Percentiles rank a stretch among this genome's conserved stretches.
phyloP scores from a whole-genome alignment of 2,888 invertebrate species.

The Exephanes ischioxanthus region DNA sequence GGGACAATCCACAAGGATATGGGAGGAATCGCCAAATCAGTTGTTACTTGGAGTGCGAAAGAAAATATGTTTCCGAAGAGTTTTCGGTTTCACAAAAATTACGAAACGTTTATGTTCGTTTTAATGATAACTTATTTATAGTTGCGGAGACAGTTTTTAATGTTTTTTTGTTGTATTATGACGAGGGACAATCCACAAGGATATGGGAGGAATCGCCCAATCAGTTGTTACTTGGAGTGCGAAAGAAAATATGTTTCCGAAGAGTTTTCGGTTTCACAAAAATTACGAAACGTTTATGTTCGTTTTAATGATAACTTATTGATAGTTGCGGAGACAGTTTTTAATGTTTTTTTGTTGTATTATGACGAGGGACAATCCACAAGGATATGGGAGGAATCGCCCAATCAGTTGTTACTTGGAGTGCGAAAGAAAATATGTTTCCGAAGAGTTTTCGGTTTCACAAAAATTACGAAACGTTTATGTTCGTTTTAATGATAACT shows the following conservation, averaged over 20 bases:
- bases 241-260: neutral
- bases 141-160: neutral
- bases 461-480: neutral
- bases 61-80: neutral
- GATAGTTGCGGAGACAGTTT: neutral
- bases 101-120: neutral
- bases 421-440: neutral
- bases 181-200: neutral
- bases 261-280: neutral
- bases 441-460: neutral
- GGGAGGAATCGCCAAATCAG: neutral
- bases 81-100: neutral
- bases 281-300: neutral
- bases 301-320: neutral
- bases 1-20: neutral
- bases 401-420: neutral
- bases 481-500: neutral
- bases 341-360: neutral
- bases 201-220: neutral
- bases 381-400: neutral
- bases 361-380: neutral
- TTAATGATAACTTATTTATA: neutral
- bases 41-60: neutral
- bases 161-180: neutral
- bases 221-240: neutral